phyloP scores from a whole-genome alignment of 64 coral and sea anemone genomes.

The Pocillopora damicornis region DNA sequence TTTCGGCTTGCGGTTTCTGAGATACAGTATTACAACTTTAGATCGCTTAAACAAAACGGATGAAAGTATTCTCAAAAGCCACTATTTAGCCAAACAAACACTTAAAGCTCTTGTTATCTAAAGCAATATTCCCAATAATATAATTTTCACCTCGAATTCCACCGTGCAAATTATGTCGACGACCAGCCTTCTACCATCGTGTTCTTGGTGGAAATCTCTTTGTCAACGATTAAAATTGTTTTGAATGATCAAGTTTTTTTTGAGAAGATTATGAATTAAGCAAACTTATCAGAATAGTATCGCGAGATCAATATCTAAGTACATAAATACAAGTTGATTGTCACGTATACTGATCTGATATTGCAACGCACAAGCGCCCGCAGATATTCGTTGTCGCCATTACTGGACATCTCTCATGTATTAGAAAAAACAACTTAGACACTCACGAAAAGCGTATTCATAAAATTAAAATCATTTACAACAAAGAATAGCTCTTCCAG shows the following conservation, averaged over 20 bases:
- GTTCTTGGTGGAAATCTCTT: not conserved
- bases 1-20: too few species aligned
- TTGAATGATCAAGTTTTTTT: too few species aligned
- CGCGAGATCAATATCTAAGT: constrained; percentile 10
- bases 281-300: not conserved
- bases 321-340: not conserved
- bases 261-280: not conserved
- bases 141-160: not conserved
- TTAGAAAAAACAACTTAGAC: not conserved
- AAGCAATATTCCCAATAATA: constrained; percentile 13
- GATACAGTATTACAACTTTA: not conserved
- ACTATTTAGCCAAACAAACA: constrained; percentile 44
- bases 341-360: not conserved
- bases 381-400: not conserved
- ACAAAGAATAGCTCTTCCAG: not conserved
- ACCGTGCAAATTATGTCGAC: not conserved
- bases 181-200: not conserved
- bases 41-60: not conserved
- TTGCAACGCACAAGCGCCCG: not conserved
- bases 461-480: not conserved
- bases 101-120: not conserved
- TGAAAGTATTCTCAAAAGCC: constrained; percentile 27
- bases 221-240: not conserved
- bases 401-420: not conserved
- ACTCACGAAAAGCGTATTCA: not conserved